Evolutionary conservation across 2,113 vertebrate species (phyloP).

Genomic region (Kobus ellipsiprymnus): DNA sequence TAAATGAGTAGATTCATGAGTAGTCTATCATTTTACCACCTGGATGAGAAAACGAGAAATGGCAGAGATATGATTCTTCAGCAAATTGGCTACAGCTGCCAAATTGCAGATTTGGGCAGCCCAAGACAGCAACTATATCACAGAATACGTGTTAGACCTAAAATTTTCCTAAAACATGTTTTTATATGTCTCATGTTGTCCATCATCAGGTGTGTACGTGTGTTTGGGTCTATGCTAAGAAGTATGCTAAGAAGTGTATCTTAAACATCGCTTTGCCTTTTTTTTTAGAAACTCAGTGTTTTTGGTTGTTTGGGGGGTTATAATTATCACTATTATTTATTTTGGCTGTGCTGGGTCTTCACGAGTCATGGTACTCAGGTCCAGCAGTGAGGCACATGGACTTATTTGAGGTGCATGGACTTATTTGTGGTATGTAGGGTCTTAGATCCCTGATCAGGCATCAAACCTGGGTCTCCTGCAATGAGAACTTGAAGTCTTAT

Average conservation of each 20-base stretch:
- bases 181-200: conserved; percentile 25
- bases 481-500: background rate
- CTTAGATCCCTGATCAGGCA: background rate
- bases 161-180: conserved; percentile 52
- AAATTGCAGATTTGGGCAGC: conserved; percentile 53
- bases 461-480: background rate
- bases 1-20: conserved; percentile 61
- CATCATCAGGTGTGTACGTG: background rate
- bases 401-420: background rate
- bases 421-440: background rate
- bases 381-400: background rate
- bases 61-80: conserved; percentile 59
- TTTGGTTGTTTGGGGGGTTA: background rate
- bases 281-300: background rate
- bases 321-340: background rate
- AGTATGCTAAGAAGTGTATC: background rate
- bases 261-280: background rate
- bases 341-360: background rate
- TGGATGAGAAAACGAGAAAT: conserved; percentile 34
- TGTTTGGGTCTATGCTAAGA: background rate
- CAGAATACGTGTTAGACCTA: conserved; percentile 40
- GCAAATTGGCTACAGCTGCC: conserved; percentile 59
- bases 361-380: background rate
- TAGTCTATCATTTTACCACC: conserved; percentile 69
- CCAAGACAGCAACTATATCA: conserved; percentile 36